phyloP scores from a whole-genome alignment of 2,888 invertebrate genomes.

The Morpho achilles region DNA sequence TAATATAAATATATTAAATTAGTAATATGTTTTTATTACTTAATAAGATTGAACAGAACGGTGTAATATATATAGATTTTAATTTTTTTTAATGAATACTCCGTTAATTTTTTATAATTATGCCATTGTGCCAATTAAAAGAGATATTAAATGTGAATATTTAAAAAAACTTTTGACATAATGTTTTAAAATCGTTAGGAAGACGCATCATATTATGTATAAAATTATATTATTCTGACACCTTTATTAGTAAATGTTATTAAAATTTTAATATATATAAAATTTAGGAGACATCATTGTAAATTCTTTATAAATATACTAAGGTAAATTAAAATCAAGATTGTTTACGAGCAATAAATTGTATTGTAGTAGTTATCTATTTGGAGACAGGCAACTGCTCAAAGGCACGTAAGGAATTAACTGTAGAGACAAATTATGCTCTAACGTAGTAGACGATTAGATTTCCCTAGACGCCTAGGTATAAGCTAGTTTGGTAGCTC shows the following conservation, averaged over 20 bases:
- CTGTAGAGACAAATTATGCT: conserved; percentile 42
- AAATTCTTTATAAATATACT: background rate
- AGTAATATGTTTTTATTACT: too few species aligned
- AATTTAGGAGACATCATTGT: background rate
- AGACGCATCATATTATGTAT: conserved; percentile 14
- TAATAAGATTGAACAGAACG: too few species aligned
- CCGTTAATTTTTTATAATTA: background rate
- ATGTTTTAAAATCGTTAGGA: background rate
- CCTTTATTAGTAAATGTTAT: conserved; percentile 6
- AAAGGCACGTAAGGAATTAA: conserved; percentile 75
- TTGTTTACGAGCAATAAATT: conserved; percentile 50
- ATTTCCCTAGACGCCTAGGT: conserved; percentile 56
- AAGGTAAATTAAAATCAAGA: conserved; percentile 17
- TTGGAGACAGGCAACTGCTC: conserved; percentile 62
- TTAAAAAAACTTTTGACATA: background rate
- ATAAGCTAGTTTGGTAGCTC: conserved; percentile 40
- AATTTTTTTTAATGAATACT: too few species aligned
- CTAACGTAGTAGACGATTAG: conserved; percentile 40
- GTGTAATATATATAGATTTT: too few species aligned
- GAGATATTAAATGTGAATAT: background rate
- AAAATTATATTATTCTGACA: conserved; percentile 1
- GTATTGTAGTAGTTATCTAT: conserved; percentile 41
- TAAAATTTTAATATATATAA: background rate
- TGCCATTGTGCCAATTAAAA: conserved; percentile 11
- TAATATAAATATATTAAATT: too few species aligned